Conservation (phyloP, 2,113 vertebrate species). For the Tachysurus vachellii region DNA sequence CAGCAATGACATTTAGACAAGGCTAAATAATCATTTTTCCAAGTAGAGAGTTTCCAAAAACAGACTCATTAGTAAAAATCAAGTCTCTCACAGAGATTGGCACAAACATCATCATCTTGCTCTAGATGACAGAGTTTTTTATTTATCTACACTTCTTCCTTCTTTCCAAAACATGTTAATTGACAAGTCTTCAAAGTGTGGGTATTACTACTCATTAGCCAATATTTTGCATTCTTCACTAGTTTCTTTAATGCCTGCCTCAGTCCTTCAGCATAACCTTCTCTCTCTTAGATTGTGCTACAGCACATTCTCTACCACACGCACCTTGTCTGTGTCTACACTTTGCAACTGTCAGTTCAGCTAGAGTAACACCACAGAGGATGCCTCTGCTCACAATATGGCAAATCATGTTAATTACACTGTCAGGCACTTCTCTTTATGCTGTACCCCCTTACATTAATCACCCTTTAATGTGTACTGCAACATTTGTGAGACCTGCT, state of each 20-base stretch:
- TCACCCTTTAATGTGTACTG: slow-evolving; percentile 68
- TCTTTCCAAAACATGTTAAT: not conserved
- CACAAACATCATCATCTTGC: not conserved
- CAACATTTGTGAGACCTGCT: slow-evolving; percentile 50
- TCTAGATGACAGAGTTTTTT: slow-evolving; percentile 49
- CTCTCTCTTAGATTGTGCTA: not conserved
- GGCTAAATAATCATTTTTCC: not conserved
- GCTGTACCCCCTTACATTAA: slow-evolving; percentile 72
- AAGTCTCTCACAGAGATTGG: not conserved
- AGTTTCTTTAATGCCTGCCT: not conserved
- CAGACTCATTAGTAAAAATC: not conserved
- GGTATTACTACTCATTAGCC: not conserved
- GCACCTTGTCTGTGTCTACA: slow-evolving; percentile 3
- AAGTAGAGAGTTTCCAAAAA: not conserved
- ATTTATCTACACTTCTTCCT: not conserved
- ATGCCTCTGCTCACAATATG: slow-evolving; percentile 61
- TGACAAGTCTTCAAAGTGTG: not conserved
- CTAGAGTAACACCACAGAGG: slow-evolving; percentile 61
- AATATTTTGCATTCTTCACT: not conserved
- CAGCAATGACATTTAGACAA: not conserved
- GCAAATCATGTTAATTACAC: slow-evolving; percentile 77
- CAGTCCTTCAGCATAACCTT: not conserved
- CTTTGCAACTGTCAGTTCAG: slow-evolving; percentile 51
- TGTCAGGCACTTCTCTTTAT: slow-evolving; percentile 74
- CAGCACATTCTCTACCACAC: not conserved